phyloP scores from a whole-genome alignment of 1,140 invertebrate genomes.

The Lordiphosa stackelbergi region DNA sequence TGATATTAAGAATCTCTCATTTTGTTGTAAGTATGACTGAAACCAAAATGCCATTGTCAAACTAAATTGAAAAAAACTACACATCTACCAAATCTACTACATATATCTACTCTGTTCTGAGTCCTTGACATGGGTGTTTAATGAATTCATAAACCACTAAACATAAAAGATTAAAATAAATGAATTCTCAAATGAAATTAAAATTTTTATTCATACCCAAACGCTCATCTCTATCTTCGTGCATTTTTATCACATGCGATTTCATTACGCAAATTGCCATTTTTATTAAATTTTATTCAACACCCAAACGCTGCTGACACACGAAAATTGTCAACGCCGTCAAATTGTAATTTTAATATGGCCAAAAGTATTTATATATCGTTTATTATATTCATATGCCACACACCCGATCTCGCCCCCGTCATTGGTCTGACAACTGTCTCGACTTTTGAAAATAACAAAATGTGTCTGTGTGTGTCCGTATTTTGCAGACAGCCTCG shows the following conservation, averaged over 20 bases:
- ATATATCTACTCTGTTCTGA: too few species aligned
- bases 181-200: too few species aligned
- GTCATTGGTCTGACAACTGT: constrained; percentile 43
- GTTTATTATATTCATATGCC: constrained; percentile 1
- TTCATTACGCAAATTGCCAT: constrained; percentile 66
- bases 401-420: not conserved
- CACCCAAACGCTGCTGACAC: constrained; percentile 13
- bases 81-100: too few species aligned
- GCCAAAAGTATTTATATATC: constrained; percentile 8
- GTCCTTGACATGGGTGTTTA: too few species aligned
- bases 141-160: too few species aligned
- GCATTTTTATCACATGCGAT: constrained; percentile 52
- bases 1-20: too few species aligned
- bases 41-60: too few species aligned
- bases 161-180: too few species aligned
- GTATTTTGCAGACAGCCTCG: constrained; percentile 65
- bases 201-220: too few species aligned
- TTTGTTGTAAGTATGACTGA: too few species aligned
- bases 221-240: constrained; percentile 1
- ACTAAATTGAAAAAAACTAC: too few species aligned
- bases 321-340: constrained; percentile 59
- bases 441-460: constrained; percentile 37
- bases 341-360: constrained; percentile 63
- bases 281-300: constrained; percentile 56
- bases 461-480: constrained; percentile 7